Evolutionary conservation across 2,888 invertebrate genomes (phyloP).

Genomic region (Fabriciana adippe): DNA sequence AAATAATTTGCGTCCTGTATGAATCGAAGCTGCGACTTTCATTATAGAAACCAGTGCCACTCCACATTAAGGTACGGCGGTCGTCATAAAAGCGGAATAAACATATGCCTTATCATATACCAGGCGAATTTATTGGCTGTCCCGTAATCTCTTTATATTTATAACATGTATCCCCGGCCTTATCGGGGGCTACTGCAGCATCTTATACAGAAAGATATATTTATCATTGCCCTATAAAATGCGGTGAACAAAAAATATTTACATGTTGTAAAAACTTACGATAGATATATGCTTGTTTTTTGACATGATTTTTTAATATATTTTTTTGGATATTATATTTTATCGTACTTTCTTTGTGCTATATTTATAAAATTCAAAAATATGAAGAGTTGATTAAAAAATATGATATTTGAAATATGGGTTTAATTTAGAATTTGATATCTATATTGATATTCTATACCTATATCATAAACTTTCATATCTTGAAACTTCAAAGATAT

Average conservation of each 20-base stretch:
- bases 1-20: neutral
- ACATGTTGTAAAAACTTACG: conserved; percentile 37
- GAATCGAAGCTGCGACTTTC: conserved; percentile 1
- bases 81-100: conserved; percentile 38
- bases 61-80: neutral
- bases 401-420: too few species aligned
- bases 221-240: conserved; percentile 46
- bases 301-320: conserved; percentile 5
- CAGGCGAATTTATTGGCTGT: conserved; percentile 54
- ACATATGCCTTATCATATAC: conserved; percentile 35
- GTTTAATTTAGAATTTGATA: too few species aligned
- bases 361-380: too few species aligned
- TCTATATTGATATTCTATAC: too few species aligned
- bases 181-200: conserved; percentile 57
- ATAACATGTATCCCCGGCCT: conserved; percentile 54
- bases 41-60: neutral
- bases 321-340: neutral
- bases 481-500: too few species aligned
- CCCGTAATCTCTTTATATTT: conserved; percentile 60
- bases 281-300: conserved; percentile 23
- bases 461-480: too few species aligned
- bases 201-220: conserved; percentile 49
- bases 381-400: too few species aligned
- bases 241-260: conserved; percentile 36
- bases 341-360: neutral